These are phyloP conservation scores for Tinea pellionella DNA, from an alignment of 2,888 invertebrate genomes.

Conservation along the genomic window DNA sequence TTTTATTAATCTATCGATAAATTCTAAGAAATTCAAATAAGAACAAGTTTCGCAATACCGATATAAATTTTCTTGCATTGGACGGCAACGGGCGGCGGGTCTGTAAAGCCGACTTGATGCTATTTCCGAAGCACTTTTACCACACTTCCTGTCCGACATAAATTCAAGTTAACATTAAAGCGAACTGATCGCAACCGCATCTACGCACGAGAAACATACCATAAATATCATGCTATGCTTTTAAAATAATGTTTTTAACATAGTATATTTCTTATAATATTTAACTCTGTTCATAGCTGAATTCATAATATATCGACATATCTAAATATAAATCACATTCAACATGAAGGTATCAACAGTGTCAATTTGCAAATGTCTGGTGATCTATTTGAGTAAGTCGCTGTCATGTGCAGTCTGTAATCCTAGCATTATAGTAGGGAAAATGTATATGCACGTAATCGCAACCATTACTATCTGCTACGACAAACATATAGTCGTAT, in stretches of 20 bases:
- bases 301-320: not conserved
- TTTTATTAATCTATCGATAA: not conserved
- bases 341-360: not conserved
- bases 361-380: constrained; percentile 1
- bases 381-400: constrained; percentile 5
- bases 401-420: constrained; percentile 3
- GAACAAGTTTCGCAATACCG: not conserved
- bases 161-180: constrained; percentile 38
- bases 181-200: constrained; percentile 4
- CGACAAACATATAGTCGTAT: not conserved
- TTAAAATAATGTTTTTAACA: constrained; percentile 1
- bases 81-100: constrained; percentile 30
- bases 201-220: not conserved
- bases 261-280: too few relatives aligned
- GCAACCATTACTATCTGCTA: not conserved
- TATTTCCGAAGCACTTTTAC: constrained; percentile 58
- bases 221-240: not conserved
- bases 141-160: constrained; percentile 48
- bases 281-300: too few relatives aligned
- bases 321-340: constrained; percentile 1
- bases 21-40: not conserved
- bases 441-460: not conserved
- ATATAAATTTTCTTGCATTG: constrained; percentile 33
- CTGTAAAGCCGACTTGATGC: constrained; percentile 52
- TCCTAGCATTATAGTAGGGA: not conserved